Evolutionary conservation across 2,797 vertebrate species (phyloP).

Genomic region (Tapirus indicus): DNA sequence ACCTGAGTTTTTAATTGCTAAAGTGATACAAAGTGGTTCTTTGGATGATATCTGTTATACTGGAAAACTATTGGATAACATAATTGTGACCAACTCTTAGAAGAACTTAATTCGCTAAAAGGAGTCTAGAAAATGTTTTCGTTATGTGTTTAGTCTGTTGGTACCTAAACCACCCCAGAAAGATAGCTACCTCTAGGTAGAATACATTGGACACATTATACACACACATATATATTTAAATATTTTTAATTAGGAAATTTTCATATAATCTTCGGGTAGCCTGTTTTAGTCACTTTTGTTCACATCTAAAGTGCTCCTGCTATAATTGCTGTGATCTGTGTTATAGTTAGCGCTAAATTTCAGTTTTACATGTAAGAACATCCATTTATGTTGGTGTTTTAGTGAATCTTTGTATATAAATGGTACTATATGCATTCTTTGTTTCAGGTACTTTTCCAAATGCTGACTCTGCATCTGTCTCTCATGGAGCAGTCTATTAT

Average conservation of each 20-base stretch:
- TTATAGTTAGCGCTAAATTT: conserved; percentile 36
- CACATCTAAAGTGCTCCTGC: not conserved
- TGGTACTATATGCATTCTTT: not conserved
- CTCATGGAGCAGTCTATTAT: conserved; percentile 90
- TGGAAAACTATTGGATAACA: conserved; percentile 15
- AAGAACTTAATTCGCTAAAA: conserved; percentile 17
- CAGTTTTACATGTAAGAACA: conserved; percentile 30
- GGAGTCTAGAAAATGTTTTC: not conserved
- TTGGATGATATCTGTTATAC: not conserved
- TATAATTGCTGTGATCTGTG: not conserved
- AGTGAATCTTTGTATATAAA: not conserved
- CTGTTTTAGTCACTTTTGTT: conserved; percentile 16
- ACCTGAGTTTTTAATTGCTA: conserved; percentile 32
- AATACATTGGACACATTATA: not conserved
- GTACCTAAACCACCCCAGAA: conserved; percentile 13
- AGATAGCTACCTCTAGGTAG: not conserved
- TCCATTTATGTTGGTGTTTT: conserved; percentile 46
- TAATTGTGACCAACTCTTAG: conserved; percentile 5
- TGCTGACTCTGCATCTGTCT: conserved; percentile 85
- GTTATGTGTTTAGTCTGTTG: not conserved
- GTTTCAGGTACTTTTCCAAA: conserved; percentile 86
- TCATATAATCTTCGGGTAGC: not conserved
- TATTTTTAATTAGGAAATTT: conserved; percentile 36
- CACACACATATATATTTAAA: not conserved
- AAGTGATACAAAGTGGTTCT: conserved; percentile 37